These are phyloP conservation scores for Parambassis ranga DNA, from an alignment of 2,797 vertebrate species.

Conservation along the genomic window DNA sequence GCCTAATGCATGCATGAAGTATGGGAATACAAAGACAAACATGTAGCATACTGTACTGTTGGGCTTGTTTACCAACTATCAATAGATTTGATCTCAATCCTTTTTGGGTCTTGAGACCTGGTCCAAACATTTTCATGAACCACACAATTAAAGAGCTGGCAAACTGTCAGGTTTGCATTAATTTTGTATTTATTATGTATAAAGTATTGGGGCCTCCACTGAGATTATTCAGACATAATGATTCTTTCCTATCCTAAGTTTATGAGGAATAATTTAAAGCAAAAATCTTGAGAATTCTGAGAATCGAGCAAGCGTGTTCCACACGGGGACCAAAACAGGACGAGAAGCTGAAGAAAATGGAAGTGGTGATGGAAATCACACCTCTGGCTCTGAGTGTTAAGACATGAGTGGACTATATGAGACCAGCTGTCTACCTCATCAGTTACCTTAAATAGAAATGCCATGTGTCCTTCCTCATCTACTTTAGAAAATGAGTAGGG, in stretches of 20 bases:
- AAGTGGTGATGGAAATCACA: conserved; percentile 36
- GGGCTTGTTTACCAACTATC: neutral
- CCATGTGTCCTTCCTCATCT: conserved; percentile 37
- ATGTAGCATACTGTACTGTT: conserved; percentile 1
- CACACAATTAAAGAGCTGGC: conserved; percentile 17
- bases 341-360: conserved; percentile 30
- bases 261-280: conserved; percentile 28
- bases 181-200: neutral
- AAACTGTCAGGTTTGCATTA: conserved; percentile 14
- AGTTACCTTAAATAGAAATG: conserved; percentile 60
- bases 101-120: neutral
- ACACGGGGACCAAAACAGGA: neutral
- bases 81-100: neutral
- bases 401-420: conserved; percentile 27
- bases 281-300: conserved; percentile 16
- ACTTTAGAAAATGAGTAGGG: conserved; percentile 16
- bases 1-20: neutral
- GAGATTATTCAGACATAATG: conserved; percentile 2
- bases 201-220: neutral
- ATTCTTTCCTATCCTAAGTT: neutral
- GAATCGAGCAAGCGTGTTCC: conserved; percentile 3
- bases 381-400: conserved; percentile 11
- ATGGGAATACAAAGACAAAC: conserved; percentile 15
- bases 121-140: conserved; percentile 7
- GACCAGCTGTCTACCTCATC: conserved; percentile 49